Conservation (phyloP, 1,140 invertebrate genomes). For the Saxidomus purpurata region DNA sequence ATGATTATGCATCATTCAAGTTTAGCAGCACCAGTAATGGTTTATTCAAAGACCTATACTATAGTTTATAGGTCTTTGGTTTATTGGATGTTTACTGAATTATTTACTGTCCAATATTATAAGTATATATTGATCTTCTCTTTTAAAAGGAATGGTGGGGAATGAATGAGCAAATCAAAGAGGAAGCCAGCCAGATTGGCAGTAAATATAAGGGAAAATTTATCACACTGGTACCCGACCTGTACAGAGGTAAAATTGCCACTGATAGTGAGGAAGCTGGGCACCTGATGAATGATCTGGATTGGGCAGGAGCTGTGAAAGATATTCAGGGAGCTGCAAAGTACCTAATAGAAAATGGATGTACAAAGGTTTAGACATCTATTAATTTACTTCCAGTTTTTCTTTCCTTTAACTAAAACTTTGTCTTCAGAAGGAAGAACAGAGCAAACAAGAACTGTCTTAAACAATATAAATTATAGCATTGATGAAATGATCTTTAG, state of each 20-base stretch:
- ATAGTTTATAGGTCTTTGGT: too few relatives aligned
- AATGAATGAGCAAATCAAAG: conserved; percentile 83
- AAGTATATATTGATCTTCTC: neutral
- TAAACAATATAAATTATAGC: too few relatives aligned
- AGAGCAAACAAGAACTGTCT: too few relatives aligned
- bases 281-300: conserved; percentile 81
- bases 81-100: too few relatives aligned
- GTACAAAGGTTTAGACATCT: conserved; percentile 70
- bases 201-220: conserved; percentile 74
- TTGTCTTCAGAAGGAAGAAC: too few relatives aligned
- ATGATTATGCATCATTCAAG: too few relatives aligned
- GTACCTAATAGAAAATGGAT: conserved; percentile 76
- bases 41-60: too few relatives aligned
- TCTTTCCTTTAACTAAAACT: too few relatives aligned
- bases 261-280: conserved; percentile 81
- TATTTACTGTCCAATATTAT: too few relatives aligned
- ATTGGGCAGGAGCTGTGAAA: conserved; percentile 82
- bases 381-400: too few relatives aligned
- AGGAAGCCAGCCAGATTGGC: conserved; percentile 76
- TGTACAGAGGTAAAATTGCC: conserved; percentile 83
- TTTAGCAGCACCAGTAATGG: too few relatives aligned
- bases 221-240: conserved; percentile 74
- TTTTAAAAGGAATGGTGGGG: conserved; percentile 84
- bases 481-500: too few relatives aligned
- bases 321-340: conserved; percentile 81